Evolutionary conservation across 1,140 invertebrate species (phyloP), one percentile per base, ranked within the genome.

Genomic region (Bombus breviceps): DNA sequence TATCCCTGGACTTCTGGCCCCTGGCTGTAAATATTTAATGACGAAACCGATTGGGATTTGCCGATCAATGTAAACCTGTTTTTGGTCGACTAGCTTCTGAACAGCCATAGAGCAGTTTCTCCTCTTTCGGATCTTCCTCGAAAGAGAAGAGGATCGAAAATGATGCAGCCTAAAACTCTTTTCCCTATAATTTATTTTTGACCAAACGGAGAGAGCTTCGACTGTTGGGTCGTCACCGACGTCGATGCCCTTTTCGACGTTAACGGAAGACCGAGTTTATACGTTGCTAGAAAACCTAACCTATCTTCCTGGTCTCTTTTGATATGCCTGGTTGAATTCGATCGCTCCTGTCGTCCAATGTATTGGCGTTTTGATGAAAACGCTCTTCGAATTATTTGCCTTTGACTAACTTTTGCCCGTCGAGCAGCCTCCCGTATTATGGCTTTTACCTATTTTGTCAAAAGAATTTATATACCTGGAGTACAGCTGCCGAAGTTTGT

Each of bases 1-100:
- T 57, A 68, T 28, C 73, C 43, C 72, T 59, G 39, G 66, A 68
- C 68, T 43, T 18, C 68, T 59, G 34, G 81, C 53, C 89, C 75
- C 91, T 81, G 71, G 77, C 86, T 75, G 81, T 93, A 89, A 92
- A 93, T 93, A 90, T 93, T 93, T 93, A 90, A 93, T 87, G 77
- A 76, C 59, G 64, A 86, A 91, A 89, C 77, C 87, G 86, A 92
- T 53, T 91, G 85, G 88, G 89, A 87, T 89, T 90, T 87, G 68
- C 86, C 84, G 91, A 91, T 92, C 90, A 91, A 91, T 91, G 90
- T 89, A 91, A 91, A 89, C 76, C 85, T 85, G 84, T 79, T 85
- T 86, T 86, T 72, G 81, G 53, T 87, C 80, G 87, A 79, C 89
- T 87, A 75, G 85, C 78, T 86, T 81, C 73, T 62, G 77, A 77